Base-by-base conservation (phyloP, 1,140 invertebrate species). In the Drosophila ambigua region DNA sequence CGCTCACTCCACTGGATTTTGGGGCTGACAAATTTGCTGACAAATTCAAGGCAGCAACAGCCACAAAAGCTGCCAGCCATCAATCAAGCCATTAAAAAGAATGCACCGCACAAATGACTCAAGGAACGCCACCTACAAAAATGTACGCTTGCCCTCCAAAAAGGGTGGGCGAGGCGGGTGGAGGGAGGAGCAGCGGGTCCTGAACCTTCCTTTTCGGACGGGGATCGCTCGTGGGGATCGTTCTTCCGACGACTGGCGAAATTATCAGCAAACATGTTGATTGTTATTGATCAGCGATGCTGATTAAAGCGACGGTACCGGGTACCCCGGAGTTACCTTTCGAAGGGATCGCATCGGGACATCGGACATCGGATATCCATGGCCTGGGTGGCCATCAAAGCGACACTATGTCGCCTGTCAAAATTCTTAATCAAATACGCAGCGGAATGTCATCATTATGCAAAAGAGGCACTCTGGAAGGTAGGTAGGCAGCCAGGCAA, bases 371-470 rank as follows among this genome's bases (percentile, higher is more conserved):
- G 84, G 85, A 89, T 89, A 89, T 71, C 65, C 41, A n/a, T 84
- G 79, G 77, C 66, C 85, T 89, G 84, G 84, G 84, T 89, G 84
- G 84, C 85, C 84, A 79, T 80, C 73, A 89, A 88, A 75, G 84
- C 84, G 85, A 89, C 84, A 89, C 85, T 89, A 84, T 84, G 84
- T 89, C 85, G 84, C 84, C 84, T 89, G 84, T 89, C 84, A 89
- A 89, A 89, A 89, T 90, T 89, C 78, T 89, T 89, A 89, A 89
- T 84, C 84, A 89, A 89, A 89, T 89, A 84, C 80, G 84, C 84
- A 53, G 79, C 80, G 84, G 84, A 89, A 89, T 89, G 84, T 89
- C 84, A 89, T 89, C 80, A 89, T 89, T 90, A 89, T 88, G 84
- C 84, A 77, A 79, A 72, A 88, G 72, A 59, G 54, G 45, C 54